A percentile compares a stretch with the other conserved stretches of the same genome.
Evolutionary conservation across 2,797 vertebrate genomes (phyloP).

Genomic region (Xiphophorus birchmanni): DNA sequence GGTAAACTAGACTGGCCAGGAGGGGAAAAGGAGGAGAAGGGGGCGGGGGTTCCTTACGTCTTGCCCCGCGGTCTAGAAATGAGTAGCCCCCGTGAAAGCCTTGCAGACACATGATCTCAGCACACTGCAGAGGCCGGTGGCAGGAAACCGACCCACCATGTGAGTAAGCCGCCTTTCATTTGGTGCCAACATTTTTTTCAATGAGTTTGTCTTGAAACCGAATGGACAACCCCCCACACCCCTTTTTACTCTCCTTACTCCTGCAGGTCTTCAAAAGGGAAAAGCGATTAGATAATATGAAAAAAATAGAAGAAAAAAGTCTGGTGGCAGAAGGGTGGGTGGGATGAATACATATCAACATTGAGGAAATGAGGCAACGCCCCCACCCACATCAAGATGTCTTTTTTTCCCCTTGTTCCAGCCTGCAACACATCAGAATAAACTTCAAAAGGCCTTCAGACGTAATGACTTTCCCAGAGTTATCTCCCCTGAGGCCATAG

Average conservation of each 20-base stretch:
- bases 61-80: constrained; percentile 83
- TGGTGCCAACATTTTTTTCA: constrained; percentile 85
- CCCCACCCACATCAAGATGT: constrained; percentile 78
- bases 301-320: constrained; percentile 80
- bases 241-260: constrained; percentile 65
- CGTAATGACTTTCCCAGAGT: constrained; percentile 78
- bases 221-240: constrained; percentile 81
- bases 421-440: constrained; percentile 74
- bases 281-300: constrained; percentile 80
- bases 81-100: constrained; percentile 86
- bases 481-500: constrained; percentile 76
- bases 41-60: constrained; percentile 83
- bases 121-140: constrained; percentile 82
- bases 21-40: constrained; percentile 59
- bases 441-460: constrained; percentile 79
- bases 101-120: constrained; percentile 89
- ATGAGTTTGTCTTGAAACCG: constrained; percentile 84
- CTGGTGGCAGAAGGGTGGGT: constrained; percentile 82
- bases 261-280: constrained; percentile 79
- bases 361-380: constrained; percentile 83
- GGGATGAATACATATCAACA: constrained; percentile 81
- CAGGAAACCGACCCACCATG: constrained; percentile 85
- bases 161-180: constrained; percentile 84
- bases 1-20: constrained; percentile 75
- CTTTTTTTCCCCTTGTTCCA: constrained; percentile 49